Percentiles rank a stretch among this genome's conserved stretches.
Conservation (phyloP, 2,113 vertebrate species). For the Periophthalmus modestus region DNA sequence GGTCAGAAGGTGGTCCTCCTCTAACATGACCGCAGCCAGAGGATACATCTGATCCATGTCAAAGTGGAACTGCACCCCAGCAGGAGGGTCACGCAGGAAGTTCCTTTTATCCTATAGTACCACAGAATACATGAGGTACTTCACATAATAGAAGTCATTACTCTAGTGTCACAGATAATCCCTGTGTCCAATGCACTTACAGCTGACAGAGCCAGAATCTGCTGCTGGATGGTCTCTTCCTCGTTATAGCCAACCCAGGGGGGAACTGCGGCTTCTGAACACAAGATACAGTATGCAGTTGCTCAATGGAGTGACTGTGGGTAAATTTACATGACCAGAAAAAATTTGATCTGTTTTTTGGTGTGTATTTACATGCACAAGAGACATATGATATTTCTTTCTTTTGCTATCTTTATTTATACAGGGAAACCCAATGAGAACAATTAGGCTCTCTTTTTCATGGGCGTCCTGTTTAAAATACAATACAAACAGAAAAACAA, state of each 20-base stretch:
- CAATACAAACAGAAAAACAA: no score
- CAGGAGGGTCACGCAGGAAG: slow-evolving; percentile 69
- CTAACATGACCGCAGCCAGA: slow-evolving; percentile 70
- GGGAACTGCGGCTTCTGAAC: slow-evolving; percentile 87
- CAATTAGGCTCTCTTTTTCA: no score
- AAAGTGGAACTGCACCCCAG: slow-evolving; percentile 72
- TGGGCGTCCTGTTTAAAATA: no score
- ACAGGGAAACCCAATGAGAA: no score
- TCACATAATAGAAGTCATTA: not conserved
- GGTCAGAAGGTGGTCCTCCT: slow-evolving; percentile 71
- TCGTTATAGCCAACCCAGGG: slow-evolving; percentile 97
- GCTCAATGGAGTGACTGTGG: not conserved
- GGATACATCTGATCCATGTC: slow-evolving; percentile 74
- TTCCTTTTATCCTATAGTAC: slow-evolving; percentile 67
- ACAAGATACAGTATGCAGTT: slow-evolving; percentile 18
- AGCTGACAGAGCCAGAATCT: slow-evolving; percentile 94
- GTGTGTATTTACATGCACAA: no score
- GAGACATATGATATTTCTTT: no score
- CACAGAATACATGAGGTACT: not conserved
- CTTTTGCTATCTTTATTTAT: no score
- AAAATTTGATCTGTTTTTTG: no score
- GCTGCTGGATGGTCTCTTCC: slow-evolving; percentile 96
- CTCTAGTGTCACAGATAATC: not conserved
- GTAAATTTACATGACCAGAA: no score
- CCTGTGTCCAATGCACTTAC: slow-evolving; percentile 74